phyloP scores from a whole-genome alignment of 2,113 vertebrate genomes.

The Pseudonaja textilis region DNA sequence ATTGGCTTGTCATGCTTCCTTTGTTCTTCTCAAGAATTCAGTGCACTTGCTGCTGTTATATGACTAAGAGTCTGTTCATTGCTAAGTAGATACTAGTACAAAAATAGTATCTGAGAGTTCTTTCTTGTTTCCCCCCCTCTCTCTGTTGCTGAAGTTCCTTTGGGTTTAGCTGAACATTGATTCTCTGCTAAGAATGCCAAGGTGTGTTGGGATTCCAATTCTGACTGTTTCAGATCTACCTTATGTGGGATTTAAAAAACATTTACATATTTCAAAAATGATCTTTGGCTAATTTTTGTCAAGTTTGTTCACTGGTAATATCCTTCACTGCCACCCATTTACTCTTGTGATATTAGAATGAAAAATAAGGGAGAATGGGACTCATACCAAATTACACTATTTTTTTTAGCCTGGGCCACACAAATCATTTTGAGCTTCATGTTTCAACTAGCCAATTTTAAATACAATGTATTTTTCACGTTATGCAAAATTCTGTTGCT shows the following conservation, averaged over 20 bases:
- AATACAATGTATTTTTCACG: not conserved
- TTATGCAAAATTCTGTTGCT: not conserved
- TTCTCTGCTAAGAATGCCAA: not conserved
- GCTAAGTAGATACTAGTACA: not conserved
- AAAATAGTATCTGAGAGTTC: not conserved
- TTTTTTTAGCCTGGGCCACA: not conserved
- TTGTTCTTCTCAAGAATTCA: not conserved
- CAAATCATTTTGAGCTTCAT: not conserved
- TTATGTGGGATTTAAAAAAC: not conserved
- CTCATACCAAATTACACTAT: not conserved
- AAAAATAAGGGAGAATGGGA: not conserved
- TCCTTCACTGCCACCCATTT: not conserved
- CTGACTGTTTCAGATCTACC: not conserved
- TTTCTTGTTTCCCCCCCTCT: not conserved
- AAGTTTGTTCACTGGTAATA: not conserved
- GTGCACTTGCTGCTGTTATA: not conserved
- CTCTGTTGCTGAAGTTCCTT: not conserved
- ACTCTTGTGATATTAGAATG: not conserved
- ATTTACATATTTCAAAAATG: not conserved
- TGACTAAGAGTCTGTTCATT: not conserved
- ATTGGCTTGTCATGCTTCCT: not conserved
- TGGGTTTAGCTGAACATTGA: not conserved
- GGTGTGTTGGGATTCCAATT: not conserved
- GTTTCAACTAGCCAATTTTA: not conserved
- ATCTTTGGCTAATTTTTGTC: not conserved